Conservation (phyloP, 1,140 invertebrate species). For the Ctenoplectra terminalis region DNA sequence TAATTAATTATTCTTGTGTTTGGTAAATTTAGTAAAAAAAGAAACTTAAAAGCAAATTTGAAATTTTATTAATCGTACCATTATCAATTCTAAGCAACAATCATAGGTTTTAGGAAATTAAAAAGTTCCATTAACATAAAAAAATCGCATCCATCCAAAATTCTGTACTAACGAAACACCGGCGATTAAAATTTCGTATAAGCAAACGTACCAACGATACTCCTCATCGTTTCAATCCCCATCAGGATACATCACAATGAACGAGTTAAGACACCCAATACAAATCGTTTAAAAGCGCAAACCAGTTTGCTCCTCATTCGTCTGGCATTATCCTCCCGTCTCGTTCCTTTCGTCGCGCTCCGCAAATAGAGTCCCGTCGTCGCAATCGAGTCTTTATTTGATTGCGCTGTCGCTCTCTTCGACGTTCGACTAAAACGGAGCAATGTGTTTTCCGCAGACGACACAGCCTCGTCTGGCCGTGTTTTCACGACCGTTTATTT, state of each 20-base stretch:
- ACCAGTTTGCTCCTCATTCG: neutral
- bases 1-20: too few species aligned
- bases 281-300: neutral
- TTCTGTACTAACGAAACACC: too few species aligned
- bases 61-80: too few species aligned
- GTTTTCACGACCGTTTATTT: constrained; percentile 50
- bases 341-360: neutral
- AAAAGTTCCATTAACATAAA: too few species aligned
- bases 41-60: too few species aligned
- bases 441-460: constrained; percentile 25
- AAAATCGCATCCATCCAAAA: too few species aligned
- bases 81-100: too few species aligned
- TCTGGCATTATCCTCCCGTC: neutral
- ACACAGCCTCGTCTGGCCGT: neutral
- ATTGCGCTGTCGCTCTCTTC: neutral
- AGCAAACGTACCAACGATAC: neutral
- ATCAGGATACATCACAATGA: neutral
- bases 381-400: constrained; percentile 23
- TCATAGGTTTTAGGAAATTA: too few species aligned
- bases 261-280: neutral
- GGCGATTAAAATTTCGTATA: neutral
- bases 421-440: neutral
- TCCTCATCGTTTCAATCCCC: neutral
- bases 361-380: neutral
- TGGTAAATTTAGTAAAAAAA: too few species aligned